Evolutionary conservation across 2,113 vertebrate species (phyloP).

Genomic region (Austrofundulus limnaeus): DNA sequence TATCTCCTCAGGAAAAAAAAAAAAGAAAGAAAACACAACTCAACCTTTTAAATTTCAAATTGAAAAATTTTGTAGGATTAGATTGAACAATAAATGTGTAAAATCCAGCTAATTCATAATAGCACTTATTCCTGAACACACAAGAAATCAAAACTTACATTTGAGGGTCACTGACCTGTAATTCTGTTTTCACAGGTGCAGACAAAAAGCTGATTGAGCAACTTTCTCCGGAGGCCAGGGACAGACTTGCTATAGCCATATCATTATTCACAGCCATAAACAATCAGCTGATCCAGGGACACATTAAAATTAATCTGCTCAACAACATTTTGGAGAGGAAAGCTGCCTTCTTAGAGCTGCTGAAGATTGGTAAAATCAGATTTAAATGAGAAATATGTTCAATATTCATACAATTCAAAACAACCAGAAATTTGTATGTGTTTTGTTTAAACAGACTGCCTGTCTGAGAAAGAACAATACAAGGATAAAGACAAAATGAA

Average conservation of each 20-base stretch:
- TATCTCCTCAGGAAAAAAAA: conserved; percentile 42
- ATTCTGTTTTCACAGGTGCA: conserved; percentile 68
- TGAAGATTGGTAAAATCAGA: conserved; percentile 78
- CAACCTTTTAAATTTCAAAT: neutral
- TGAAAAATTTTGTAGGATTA: too few relatives aligned
- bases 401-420: neutral
- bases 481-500: conserved; percentile 60
- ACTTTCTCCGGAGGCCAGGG: conserved; percentile 75
- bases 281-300: conserved; percentile 55
- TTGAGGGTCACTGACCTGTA: neutral
- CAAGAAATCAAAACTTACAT: neutral
- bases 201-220: conserved; percentile 69
- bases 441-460: conserved; percentile 65
- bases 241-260: conserved; percentile 71
- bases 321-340: conserved; percentile 68
- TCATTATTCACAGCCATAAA: conserved; percentile 67
- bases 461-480: conserved; percentile 59
- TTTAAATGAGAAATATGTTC: neutral
- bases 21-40: neutral
- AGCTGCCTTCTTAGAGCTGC: conserved; percentile 74
- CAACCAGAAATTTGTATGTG: neutral
- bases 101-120: neutral
- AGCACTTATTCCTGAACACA: neutral
- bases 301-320: conserved; percentile 75
- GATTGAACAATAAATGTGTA: neutral